Evolutionary conservation across 2,113 vertebrate genomes (phyloP), one percentile per base, ranked within the genome.

Genomic region (Melanerpes aurifrons): DNA sequence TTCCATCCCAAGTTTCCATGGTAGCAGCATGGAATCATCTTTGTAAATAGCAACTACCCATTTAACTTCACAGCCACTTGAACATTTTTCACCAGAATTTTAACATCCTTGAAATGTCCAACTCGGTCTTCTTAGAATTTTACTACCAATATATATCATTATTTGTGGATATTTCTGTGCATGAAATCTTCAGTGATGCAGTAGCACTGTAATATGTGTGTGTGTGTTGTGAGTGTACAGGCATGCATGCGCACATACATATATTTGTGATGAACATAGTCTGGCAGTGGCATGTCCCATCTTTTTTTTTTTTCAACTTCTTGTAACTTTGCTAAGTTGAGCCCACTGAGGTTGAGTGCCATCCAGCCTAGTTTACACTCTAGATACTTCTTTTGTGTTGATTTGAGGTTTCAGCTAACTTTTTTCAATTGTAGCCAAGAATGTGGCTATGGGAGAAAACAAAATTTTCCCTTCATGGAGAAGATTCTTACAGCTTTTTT

Each of bases 31-130:
- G 78, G 70, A 94, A 95, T 79, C 86, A 67, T 69, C 73, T 79
- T 94, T 96, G 94, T 91, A 96, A 94, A 95, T 92, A 94, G 95
- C 74, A 96, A 57, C 82, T 91, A 87, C 75, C 71, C 86, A 53
- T 82, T 92, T 84, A 85, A 89, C 59, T 89, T 89, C 81, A 69
- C 59, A 77, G 21, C 53, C 58, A 48, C 62, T 88, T 20, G 69
- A 92, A 83, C 37, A 32, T 54, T 81, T 84, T 81, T 72, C 82
- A 25, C 54, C 56, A 29, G 45, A 47, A 22, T 92, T 90, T 89
- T 72, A 82, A 72, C 50, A 78, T 59, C 62, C 58, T 83, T 76
- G 45, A 94, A 84, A 96, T 72, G 76, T 67, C 88, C 70, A 68
- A 2, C 69, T 81, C 58, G 58, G 25, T 40, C 50, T 73, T 73